Evolutionary conservation across 2,113 vertebrate species (phyloP).

Genomic region (Promerops cafer): DNA sequence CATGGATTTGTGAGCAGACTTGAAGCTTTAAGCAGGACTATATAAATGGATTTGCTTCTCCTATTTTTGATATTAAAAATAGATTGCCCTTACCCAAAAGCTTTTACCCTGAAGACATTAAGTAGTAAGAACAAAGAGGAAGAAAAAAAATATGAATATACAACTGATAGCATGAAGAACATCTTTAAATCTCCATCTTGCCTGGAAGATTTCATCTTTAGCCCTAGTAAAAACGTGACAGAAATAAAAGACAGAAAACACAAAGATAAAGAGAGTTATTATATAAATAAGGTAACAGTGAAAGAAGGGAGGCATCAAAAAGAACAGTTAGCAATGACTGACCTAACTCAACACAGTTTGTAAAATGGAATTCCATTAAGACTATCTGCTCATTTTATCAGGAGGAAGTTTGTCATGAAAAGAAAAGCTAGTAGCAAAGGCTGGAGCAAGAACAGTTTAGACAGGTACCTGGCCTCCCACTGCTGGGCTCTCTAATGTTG

Average conservation of each 20-base stretch:
- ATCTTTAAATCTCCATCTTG: constrained; percentile 51
- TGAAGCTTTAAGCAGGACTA: neutral
- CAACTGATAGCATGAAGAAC: constrained; percentile 38
- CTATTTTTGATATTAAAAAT: neutral
- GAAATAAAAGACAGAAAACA: constrained; percentile 52
- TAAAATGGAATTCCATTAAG: neutral
- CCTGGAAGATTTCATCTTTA: constrained; percentile 57
- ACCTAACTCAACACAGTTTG: neutral
- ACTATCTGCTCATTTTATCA: neutral
- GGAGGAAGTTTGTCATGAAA: neutral
- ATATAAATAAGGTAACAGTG: neutral
- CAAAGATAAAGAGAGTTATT: constrained; percentile 37
- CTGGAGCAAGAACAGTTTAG: neutral
- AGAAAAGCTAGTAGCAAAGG: constrained; percentile 1
- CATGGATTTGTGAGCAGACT: neutral
- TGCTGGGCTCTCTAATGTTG: neutral
- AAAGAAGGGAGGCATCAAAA: constrained; percentile 3
- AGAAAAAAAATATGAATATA: constrained; percentile 33
- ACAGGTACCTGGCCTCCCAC: neutral
- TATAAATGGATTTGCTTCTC: neutral
- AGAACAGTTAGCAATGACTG: neutral
- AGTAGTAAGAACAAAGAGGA: constrained; percentile 52
- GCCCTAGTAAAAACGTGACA: constrained; percentile 44
- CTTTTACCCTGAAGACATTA: constrained; percentile 47
- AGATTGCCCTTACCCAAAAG: constrained; percentile 60